These are phyloP conservation scores for Callopanchax toddi DNA, from an alignment of 2,113 vertebrate genomes.

Conservation along the genomic window DNA sequence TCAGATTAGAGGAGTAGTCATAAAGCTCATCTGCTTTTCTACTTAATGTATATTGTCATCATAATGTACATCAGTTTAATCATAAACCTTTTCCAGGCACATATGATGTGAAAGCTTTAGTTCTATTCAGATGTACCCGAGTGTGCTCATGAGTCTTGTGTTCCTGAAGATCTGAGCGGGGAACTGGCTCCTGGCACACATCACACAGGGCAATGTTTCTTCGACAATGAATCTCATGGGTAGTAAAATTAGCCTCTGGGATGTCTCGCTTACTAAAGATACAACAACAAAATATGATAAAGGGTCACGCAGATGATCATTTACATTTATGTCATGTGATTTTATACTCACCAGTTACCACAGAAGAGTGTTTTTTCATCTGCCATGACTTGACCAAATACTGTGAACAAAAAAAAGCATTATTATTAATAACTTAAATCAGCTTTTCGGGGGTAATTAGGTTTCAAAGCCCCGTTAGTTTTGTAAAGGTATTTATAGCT, in stretches of 20 bases:
- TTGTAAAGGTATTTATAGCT: background rate
- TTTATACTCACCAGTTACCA: constrained; percentile 76
- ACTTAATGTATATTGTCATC: no score
- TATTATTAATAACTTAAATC: constrained; percentile 1
- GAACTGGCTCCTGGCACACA: constrained; percentile 89
- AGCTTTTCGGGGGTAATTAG: background rate
- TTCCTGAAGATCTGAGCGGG: constrained; percentile 85
- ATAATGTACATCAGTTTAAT: no score
- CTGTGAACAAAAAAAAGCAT: constrained; percentile 16
- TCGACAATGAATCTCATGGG: constrained; percentile 94
- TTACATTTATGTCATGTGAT: background rate
- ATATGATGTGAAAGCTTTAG: no score
- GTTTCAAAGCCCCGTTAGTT: background rate
- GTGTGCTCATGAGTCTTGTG: constrained; percentile 89
- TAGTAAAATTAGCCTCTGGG: constrained; percentile 91
- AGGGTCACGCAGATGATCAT: background rate
- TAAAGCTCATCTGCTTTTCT: no score
- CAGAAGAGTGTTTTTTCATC: constrained; percentile 83
- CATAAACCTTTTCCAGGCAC: no score
- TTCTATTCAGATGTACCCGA: constrained; percentile 71
- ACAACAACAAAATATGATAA: background rate
- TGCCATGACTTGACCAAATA: constrained; percentile 66
- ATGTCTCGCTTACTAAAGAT: constrained; percentile 89
- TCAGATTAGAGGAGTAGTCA: no score
- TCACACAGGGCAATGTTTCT: constrained; percentile 90